These are phyloP conservation scores for Monopterus albus DNA, from an alignment of 2,113 vertebrate genomes.

Conservation along the genomic window DNA sequence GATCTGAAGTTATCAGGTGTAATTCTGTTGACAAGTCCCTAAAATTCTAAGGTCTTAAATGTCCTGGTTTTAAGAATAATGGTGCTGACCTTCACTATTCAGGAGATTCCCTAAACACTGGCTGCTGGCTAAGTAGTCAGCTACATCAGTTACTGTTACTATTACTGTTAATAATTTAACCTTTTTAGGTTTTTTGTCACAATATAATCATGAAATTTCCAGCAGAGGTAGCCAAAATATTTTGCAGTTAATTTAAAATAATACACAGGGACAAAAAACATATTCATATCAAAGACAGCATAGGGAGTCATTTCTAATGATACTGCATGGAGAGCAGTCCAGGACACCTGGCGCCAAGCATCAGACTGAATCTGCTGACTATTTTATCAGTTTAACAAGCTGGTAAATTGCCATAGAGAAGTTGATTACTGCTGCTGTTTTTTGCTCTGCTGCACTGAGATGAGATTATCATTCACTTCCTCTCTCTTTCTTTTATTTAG, in stretches of 20 bases:
- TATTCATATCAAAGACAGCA: not conserved
- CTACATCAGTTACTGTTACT: too few relatives aligned
- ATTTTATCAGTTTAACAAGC: constrained; percentile 36
- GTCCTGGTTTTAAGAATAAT: too few relatives aligned
- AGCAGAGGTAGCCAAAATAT: accelerated
- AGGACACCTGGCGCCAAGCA: not conserved
- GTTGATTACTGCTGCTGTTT: constrained; percentile 37
- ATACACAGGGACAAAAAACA: not conserved
- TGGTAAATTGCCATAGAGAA: constrained; percentile 35
- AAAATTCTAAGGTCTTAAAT: too few relatives aligned
- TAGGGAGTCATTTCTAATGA: constrained; percentile 7
- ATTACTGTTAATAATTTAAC: not conserved
- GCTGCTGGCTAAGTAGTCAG: too few relatives aligned
- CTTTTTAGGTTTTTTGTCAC: not conserved
- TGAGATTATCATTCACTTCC: constrained; percentile 14
- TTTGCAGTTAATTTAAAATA: not conserved
- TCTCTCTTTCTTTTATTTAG: not conserved
- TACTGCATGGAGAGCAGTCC: not conserved
- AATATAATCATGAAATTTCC: too few relatives aligned
- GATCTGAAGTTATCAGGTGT: too few relatives aligned
- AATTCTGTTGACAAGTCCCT: too few relatives aligned
- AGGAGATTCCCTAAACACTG: too few relatives aligned
- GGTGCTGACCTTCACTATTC: too few relatives aligned
- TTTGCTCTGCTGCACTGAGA: constrained; percentile 26
- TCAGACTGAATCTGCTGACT: constrained; percentile 28